Percentiles rank a stretch among this genome's conserved stretches.
phyloP scores from a whole-genome alignment of 2,888 invertebrate genomes.

The Drymonia ruficornis region DNA sequence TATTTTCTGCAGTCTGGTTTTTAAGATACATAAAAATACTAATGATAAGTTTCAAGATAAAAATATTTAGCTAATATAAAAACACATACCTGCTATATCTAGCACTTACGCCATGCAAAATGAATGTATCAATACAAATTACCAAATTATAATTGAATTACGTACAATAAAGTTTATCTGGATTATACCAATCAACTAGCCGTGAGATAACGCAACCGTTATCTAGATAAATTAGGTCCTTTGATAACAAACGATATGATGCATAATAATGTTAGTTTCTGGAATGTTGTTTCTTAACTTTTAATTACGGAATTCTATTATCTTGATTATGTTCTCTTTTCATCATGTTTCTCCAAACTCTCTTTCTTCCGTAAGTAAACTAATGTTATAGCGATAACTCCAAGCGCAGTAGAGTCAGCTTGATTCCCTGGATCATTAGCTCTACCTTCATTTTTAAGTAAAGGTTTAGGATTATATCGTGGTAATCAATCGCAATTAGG shows the following conservation, averaged over 20 bases:
- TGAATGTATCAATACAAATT: constrained; percentile 18
- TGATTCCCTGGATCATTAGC: too few species aligned
- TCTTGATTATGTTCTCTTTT: background rate
- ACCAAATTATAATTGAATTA: constrained; percentile 12
- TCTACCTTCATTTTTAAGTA: too few species aligned
- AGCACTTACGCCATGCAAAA: constrained; percentile 42
- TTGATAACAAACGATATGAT: background rate
- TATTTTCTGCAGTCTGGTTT: too few species aligned
- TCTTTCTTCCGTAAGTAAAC: too few species aligned
- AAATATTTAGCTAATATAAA: background rate
- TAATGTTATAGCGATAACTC: too few species aligned
- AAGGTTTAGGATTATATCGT: too few species aligned
- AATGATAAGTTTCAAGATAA: too few species aligned
- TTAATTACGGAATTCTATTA: background rate
- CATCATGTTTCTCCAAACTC: background rate
- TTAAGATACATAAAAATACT: too few species aligned
- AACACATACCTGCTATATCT: constrained; percentile 32
- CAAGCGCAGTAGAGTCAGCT: too few species aligned
- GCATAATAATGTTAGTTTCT: background rate
- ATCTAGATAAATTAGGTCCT: constrained; percentile 16
- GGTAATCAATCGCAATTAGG: too few species aligned
- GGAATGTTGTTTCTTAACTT: background rate
- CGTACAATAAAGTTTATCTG: constrained; percentile 28
- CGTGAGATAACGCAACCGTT: constrained; percentile 11
- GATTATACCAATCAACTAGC: constrained; percentile 26